These are phyloP conservation scores for Phortica okadai DNA, from an alignment of 2,888 invertebrate species.

Conservation along the genomic window DNA sequence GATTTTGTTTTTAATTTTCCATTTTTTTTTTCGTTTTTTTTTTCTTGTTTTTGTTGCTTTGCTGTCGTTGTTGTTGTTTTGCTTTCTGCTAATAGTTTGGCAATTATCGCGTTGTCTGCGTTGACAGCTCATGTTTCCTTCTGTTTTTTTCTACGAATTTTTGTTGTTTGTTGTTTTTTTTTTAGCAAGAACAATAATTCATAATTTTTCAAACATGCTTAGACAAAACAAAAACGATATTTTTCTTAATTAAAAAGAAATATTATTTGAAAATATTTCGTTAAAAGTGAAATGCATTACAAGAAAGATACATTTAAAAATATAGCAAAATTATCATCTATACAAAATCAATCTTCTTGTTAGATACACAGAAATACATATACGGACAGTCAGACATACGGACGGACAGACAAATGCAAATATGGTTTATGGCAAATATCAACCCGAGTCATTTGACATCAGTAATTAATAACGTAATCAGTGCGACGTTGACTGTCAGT, in stretches of 20 bases:
- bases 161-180: no score
- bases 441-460: slow-evolving; percentile 59
- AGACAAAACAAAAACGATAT: no score
- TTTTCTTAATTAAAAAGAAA: no score
- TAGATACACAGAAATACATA: not conserved
- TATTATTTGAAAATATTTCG: no score
- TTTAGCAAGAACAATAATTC: no score
- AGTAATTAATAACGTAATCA: slow-evolving; percentile 69
- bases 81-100: slow-evolving; percentile 15
- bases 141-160: no score
- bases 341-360: no score
- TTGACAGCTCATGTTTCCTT: slow-evolving; percentile 12
- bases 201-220: no score
- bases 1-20: not conserved
- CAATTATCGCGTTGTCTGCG: slow-evolving; percentile 21
- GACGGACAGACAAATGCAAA: slow-evolving; percentile 3
- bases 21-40: not conserved
- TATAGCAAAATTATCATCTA: no score
- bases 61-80: not conserved
- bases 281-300: no score
- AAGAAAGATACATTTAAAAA: no score
- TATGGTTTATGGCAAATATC: slow-evolving; percentile 58
- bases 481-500: slow-evolving; percentile 53
- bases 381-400: not conserved
- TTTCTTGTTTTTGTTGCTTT: not conserved